Evolutionary conservation across 2,888 invertebrate species (phyloP).

Genomic region (Trachelus stipa): DNA sequence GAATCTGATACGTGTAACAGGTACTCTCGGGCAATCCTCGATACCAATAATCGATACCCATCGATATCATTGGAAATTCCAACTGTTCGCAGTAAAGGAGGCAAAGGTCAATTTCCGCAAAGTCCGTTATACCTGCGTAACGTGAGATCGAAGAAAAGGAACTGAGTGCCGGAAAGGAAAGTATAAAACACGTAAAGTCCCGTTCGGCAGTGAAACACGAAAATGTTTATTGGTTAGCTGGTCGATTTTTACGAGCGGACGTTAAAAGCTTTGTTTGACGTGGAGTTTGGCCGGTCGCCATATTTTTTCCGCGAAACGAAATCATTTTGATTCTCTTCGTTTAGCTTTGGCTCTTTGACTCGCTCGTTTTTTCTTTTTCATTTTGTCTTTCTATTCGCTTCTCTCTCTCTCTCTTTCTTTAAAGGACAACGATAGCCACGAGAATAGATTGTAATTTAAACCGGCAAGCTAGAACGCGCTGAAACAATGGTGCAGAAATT

Average conservation of each 20-base stretch:
- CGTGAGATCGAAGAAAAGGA: background rate
- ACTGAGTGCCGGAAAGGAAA: background rate
- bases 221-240: background rate
- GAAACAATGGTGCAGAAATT: background rate
- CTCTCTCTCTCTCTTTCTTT: background rate
- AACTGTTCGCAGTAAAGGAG: background rate
- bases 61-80: background rate
- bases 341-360: background rate
- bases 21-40: background rate
- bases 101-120: background rate
- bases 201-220: background rate
- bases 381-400: background rate
- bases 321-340: background rate
- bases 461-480: background rate
- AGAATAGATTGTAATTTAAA: background rate
- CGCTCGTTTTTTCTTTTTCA: background rate
- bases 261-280: background rate
- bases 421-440: background rate
- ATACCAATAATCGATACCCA: background rate
- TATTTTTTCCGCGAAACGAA: background rate
- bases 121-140: background rate
- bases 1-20: background rate
- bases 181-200: background rate
- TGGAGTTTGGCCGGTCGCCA: background rate
- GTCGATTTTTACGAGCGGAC: background rate